Base-by-base conservation (phyloP, 2,888 invertebrate genomes). In the Rhimphoctona megacephalus region DNA sequence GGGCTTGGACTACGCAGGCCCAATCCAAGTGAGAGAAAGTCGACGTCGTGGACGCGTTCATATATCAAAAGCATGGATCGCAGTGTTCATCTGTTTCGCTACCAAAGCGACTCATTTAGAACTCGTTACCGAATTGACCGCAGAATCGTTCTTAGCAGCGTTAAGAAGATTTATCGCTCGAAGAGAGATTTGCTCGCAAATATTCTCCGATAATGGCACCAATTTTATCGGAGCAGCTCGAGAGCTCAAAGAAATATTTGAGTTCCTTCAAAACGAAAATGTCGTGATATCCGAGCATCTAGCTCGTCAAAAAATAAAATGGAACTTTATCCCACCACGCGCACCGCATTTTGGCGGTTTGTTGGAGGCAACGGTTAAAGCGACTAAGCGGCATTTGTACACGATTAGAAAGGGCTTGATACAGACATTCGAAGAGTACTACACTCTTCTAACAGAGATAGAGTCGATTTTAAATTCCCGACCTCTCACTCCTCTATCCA, bases 201-300 rank as follows among this genome's bases (percentile, higher is more conserved):
- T 94, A 0, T 91, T 87, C 69, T 91, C 91, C 4, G 94, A 94
- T 78, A 92, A 92, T 43, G 92, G 91, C 1, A 91, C 91, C 0
- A 94, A 93, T 81, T 94, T 93, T 77, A 89, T 93, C 2, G 93
- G 92, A 5, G 92, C 93, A 87, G 43, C 80, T 0, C 25, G 80
- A 25, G 83, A 83, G 4, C 22, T 76, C 0, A 74, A 80, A n/a
- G 74, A 86, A 49, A 43, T 86, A 1, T 76, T 52, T 39, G 54
- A 61, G 8, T 80, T 83, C 22, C 30, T 80, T 6, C 19, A 54
- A 1, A 70, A 46, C 0, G 76, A 85, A 61, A 1, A 76, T 0
- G n/a, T 54, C 19, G 30, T 39, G 8, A 85, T 82, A 36, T 61
- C 69, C 36, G 74, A 72, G 5, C 6, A 78, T 19, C 39, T 82